Evolutionary conservation across 2,888 invertebrate genomes (phyloP).

Genomic region (Tenthredo livida): DNA sequence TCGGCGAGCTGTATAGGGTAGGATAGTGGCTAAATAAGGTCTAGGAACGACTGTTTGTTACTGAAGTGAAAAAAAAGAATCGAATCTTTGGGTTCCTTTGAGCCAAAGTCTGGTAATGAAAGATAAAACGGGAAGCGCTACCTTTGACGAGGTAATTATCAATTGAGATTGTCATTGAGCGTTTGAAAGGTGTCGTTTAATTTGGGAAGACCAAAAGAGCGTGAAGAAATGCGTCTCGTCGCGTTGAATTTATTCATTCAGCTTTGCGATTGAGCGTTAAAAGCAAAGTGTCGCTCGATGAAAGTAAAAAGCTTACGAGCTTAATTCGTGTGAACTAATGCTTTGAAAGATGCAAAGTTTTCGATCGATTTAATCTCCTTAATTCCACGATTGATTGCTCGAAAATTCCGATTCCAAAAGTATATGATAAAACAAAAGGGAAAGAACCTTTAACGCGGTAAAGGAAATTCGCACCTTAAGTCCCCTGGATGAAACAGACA

Average conservation of each 20-base stretch:
- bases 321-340: conserved; percentile 32
- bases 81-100: neutral
- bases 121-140: neutral
- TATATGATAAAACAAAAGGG: neutral
- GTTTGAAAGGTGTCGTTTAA: conserved; percentile 14
- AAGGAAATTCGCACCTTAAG: neutral
- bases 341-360: conserved; percentile 25
- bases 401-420: neutral
- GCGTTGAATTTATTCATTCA: conserved; percentile 38
- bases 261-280: conserved; percentile 35
- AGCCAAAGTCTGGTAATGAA: neutral
- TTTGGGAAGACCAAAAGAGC: neutral
- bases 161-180: conserved; percentile 13
- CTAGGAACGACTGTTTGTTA: neutral
- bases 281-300: conserved; percentile 23
- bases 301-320: conserved; percentile 40
- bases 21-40: neutral
- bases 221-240: neutral
- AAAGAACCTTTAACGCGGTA: neutral
- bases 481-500: neutral
- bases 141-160: conserved; percentile 14
- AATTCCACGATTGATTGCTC: conserved; percentile 31
- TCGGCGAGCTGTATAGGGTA: neutral
- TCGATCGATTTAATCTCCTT: conserved; percentile 22
- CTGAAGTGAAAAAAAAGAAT: neutral